Percentiles rank a stretch among this genome's conserved stretches.
These are phyloP conservation scores for Ypsolopha scabrella DNA, from an alignment of 2,888 invertebrate genomes.

Conservation along the genomic window DNA sequence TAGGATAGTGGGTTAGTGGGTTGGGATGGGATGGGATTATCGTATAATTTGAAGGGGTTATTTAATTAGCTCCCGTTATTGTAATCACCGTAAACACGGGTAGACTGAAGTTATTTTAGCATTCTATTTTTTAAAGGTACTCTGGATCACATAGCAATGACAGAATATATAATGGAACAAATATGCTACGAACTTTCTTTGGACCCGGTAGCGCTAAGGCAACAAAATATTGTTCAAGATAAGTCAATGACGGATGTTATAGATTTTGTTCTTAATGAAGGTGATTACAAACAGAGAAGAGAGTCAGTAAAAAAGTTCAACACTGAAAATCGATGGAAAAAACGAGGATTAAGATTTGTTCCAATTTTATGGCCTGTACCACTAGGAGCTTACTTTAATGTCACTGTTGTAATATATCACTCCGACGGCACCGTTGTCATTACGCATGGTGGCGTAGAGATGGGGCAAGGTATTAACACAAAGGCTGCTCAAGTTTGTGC, in stretches of 20 bases:
- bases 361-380: conserved; percentile 71
- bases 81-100: too few relatives aligned
- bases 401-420: conserved; percentile 71
- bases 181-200: conserved; percentile 60
- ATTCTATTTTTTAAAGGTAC: conserved; percentile 31
- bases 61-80: too few relatives aligned
- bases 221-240: conserved; percentile 52
- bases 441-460: conserved; percentile 74
- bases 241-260: conserved; percentile 49
- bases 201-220: conserved; percentile 68
- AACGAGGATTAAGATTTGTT: conserved; percentile 72
- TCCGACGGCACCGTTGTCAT: conserved; percentile 74
- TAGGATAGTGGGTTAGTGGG: too few relatives aligned
- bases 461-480: conserved; percentile 82
- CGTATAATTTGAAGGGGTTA: too few relatives aligned
- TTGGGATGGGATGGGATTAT: too few relatives aligned
- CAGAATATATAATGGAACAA: conserved; percentile 41
- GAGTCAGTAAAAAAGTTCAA: conserved; percentile 65
- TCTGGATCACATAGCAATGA: conserved; percentile 61
- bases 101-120: too few relatives aligned
- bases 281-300: conserved; percentile 60
- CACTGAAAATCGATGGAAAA: conserved; percentile 76
- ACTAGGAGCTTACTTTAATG: conserved; percentile 49
- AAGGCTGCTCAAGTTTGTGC: conserved; percentile 76
- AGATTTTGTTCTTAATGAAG: conserved; percentile 56